A percentile compares a stretch with the other conserved stretches of the same genome.
These are phyloP conservation scores for Geopemphigus sp. DNA, from an alignment of 1,140 invertebrate genomes.

Conservation along the genomic window DNA sequence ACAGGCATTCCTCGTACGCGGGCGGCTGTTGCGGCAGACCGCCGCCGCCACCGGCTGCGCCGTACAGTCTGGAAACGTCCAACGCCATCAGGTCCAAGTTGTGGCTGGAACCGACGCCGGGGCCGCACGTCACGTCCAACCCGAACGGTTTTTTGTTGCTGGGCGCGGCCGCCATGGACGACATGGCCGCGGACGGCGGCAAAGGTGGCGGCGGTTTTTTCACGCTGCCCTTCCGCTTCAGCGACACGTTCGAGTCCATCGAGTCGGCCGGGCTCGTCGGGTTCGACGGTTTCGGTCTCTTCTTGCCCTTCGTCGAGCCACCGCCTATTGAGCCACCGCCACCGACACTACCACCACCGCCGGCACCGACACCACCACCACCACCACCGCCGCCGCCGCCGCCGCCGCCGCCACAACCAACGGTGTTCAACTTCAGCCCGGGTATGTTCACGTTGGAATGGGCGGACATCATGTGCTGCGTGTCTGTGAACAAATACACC, in stretches of 20 bases:
- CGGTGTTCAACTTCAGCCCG: conserved; percentile 15
- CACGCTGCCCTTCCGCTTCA: conserved; percentile 70
- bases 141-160: conserved; percentile 41
- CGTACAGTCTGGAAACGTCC: conserved; percentile 59
- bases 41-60: neutral
- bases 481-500: conserved; percentile 36
- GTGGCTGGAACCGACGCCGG: neutral
- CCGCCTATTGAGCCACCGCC: too few species aligned
- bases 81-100: conserved; percentile 53
- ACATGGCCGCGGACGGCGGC: conserved; percentile 8
- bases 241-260: conserved; percentile 56
- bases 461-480: conserved; percentile 30
- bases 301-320: conserved; percentile 33
- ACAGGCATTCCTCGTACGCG: conserved; percentile 46
- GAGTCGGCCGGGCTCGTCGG: conserved; percentile 63
- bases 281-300: conserved; percentile 52
- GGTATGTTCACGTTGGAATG: conserved; percentile 38
- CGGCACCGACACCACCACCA: too few species aligned
- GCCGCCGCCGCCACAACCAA: too few species aligned
- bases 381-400: neutral
- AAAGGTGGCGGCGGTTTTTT: conserved; percentile 60
- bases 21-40: conserved; percentile 47
- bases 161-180: conserved; percentile 22
- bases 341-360: neutral
- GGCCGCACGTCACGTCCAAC: conserved; percentile 56